A percentile compares a stretch with the other conserved stretches of the same genome.
Conservation (phyloP, 2,113 vertebrate species). For the Cepphus grylle region DNA sequence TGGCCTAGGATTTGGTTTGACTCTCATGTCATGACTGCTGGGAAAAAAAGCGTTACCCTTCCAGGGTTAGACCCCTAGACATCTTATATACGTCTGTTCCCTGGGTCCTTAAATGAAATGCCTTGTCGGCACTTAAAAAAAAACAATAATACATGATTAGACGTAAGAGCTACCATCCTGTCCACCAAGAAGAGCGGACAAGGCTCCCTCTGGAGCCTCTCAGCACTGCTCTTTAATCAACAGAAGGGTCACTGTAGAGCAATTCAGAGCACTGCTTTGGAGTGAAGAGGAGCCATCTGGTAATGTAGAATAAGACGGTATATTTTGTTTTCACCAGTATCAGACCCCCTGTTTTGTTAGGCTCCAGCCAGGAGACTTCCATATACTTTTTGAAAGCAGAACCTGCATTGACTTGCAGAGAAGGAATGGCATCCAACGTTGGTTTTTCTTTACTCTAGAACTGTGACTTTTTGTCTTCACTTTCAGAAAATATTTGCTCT, state of each 20-base stretch:
- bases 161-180: not conserved
- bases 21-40: not conserved
- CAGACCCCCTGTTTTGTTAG: not conserved
- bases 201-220: not conserved
- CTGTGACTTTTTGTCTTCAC: not conserved
- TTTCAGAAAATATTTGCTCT: not conserved
- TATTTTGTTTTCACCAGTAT: not conserved
- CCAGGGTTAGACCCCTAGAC: not conserved
- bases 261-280: not conserved
- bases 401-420: not conserved
- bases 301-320: fast-evolving
- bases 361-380: not conserved
- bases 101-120: not conserved
- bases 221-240: not conserved
- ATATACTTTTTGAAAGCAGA: not conserved
- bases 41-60: not conserved
- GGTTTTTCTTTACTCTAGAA: not conserved
- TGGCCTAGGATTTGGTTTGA: not conserved
- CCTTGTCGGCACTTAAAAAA: slow-evolving; percentile 10
- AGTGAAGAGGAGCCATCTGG: not conserved
- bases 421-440: not conserved
- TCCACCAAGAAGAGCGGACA: not conserved
- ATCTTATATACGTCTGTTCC: not conserved
- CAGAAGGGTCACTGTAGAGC: slow-evolving; percentile 4
- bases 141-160: not conserved